A percentile compares a stretch with the other conserved stretches of the same genome.
phyloP scores from a whole-genome alignment of 1,140 invertebrate species.

The Drosophila repleta region DNA sequence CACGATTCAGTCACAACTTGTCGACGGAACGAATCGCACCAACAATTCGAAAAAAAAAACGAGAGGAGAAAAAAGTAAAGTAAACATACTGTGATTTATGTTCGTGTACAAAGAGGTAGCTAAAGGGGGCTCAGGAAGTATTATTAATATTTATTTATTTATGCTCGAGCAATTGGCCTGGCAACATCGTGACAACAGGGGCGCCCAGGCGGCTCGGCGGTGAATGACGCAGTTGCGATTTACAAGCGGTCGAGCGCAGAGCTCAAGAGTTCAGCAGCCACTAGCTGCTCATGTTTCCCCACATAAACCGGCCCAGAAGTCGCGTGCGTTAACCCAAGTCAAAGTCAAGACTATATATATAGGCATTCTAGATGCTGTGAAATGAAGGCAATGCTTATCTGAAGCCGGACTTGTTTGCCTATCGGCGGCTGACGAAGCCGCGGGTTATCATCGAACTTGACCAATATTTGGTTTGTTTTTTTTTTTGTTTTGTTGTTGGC shows the following conservation, averaged over 20 bases:
- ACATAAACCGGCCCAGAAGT: conserved; percentile 5
- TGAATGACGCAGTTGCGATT: conserved; percentile 40
- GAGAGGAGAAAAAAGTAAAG: not conserved
- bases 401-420: conserved; percentile 59
- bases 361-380: not conserved
- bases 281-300: not conserved
- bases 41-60: not conserved
- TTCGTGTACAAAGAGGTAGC: conserved; percentile 1
- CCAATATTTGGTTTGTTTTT: conserved; percentile 51
- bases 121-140: conserved; percentile 1
- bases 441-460: conserved; percentile 62
- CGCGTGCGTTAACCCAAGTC: conserved; percentile 55
- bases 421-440: conserved; percentile 58
- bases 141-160: conserved; percentile 14
- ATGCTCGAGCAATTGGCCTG: conserved; percentile 55
- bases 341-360: conserved; percentile 56
- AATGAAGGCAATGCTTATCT: conserved; percentile 4
- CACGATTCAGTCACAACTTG: conserved; percentile 36
- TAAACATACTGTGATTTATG: not conserved
- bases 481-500: conserved; percentile 7
- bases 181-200: conserved; percentile 55
- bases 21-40: conserved; percentile 36
- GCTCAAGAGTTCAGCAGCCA: conserved; percentile 11
- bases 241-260: conserved; percentile 6
- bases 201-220: no score